Conservation (phyloP, 2,797 vertebrate species). For the Danio choprae region DNA sequence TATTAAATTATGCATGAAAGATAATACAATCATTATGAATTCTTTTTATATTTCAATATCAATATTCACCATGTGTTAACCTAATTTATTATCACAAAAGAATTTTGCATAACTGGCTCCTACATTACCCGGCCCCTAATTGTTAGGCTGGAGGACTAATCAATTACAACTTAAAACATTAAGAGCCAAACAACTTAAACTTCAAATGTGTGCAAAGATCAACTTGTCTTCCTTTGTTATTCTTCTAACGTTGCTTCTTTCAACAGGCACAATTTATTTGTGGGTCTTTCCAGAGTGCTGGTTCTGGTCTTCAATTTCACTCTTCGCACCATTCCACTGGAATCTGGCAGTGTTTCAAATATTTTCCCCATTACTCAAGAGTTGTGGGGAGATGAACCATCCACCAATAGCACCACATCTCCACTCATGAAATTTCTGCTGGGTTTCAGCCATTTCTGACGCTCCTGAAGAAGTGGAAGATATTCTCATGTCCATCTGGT, state of each 20-base stretch:
- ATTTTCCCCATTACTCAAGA: conserved; percentile 32
- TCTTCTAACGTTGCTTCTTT: conserved; percentile 12
- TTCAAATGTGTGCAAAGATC: conserved; percentile 9
- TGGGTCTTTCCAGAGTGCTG: conserved; percentile 18
- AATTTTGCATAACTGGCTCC: too few species aligned
- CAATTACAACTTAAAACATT: too few species aligned
- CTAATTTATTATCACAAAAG: too few species aligned
- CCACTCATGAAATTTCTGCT: conserved; percentile 23
- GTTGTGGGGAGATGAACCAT: conserved; percentile 19
- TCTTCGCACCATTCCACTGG: conserved; percentile 11
- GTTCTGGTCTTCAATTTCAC: conserved; percentile 22
- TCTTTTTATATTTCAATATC: too few species aligned
- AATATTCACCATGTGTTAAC: too few species aligned
- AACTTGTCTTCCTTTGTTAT: neutral
- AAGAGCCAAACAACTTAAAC: too few species aligned
- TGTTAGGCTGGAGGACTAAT: too few species aligned
- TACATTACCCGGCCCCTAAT: too few species aligned
- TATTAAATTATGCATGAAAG: too few species aligned
- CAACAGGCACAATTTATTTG: conserved; percentile 38
- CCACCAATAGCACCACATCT: conserved; percentile 35
- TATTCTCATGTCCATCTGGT: conserved; percentile 33
- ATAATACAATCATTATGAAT: too few species aligned
- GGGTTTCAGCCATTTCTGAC: conserved; percentile 25
- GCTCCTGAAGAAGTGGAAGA: conserved; percentile 23
- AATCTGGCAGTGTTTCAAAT: conserved; percentile 17